phyloP scores from a whole-genome alignment of 2,797 vertebrate genomes.

The Pygocentrus nattereri region DNA sequence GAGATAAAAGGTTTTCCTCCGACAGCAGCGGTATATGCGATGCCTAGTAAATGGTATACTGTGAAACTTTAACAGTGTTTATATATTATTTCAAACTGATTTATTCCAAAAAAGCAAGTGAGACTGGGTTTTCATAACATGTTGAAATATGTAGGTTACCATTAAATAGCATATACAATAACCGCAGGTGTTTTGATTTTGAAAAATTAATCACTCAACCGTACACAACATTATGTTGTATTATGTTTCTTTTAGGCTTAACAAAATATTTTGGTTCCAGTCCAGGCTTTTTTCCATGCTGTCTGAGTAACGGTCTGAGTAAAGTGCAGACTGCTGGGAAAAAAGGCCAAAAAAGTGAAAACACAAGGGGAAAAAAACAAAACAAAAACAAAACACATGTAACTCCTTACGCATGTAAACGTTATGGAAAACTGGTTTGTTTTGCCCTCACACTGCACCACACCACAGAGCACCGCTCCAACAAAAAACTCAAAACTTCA shows the following conservation, averaged over 20 bases:
- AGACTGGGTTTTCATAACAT: too few species aligned
- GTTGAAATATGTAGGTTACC: too few species aligned
- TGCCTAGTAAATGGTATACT: too few species aligned
- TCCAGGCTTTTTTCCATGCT: constrained; percentile 12
- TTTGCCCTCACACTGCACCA: constrained; percentile 1
- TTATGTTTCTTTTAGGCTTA: not conserved
- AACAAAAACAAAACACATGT: not conserved
- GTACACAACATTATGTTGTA: too few species aligned
- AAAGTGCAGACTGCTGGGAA: constrained; percentile 26
- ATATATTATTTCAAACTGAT: too few species aligned
- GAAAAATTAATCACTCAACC: too few species aligned
- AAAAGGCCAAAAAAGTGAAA: constrained; percentile 20
- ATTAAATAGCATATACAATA: too few species aligned
- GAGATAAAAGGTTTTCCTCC: too few species aligned
- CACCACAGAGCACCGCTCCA: not conserved
- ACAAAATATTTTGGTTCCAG: constrained; percentile 1
- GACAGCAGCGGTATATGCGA: too few species aligned
- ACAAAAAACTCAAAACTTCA: constrained; percentile 29
- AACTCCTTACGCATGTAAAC: constrained; percentile 10
- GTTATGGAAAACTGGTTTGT: constrained; percentile 26
- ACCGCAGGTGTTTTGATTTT: too few species aligned
- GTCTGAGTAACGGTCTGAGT: constrained; percentile 3
- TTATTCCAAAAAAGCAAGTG: too few species aligned
- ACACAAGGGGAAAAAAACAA: constrained; percentile 13
- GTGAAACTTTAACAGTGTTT: too few species aligned